Evolutionary conservation across 1,140 invertebrate genomes (phyloP), one percentile per base, ranked within the genome.

Genomic region (Euschistus heros): DNA sequence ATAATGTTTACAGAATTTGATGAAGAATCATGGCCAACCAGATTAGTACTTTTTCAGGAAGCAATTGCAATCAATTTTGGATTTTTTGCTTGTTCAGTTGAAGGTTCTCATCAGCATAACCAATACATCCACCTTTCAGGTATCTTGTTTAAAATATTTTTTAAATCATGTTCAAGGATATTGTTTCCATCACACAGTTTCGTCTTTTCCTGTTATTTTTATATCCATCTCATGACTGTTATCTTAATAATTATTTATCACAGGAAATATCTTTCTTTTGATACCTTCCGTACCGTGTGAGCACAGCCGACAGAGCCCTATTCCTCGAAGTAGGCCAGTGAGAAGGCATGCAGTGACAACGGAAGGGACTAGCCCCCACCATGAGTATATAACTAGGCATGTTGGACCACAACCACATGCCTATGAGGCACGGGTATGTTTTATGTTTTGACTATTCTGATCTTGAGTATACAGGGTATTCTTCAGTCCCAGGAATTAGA

Each of bases 61-160:
- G 81, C 85, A 1, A 92, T 94, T 62, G 77, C 90, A 6, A 79
- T 84, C 14, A 80, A 83, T 66, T 94, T 93, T 78, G 93, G 93
- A 0, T 97, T 96, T 72, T 80, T 95, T 66, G 84, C 85, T 30
- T 90, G 88, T 70, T 77, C 85, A 17, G 76, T 84, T 7, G 84
- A 86, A 62, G 61, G 62, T 18, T 75, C 71, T 18, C 74, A 77
- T 46, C 75, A 76, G 67, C 78, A 80, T 47, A 73, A 75, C 68
- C 84, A 86, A 66, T 97, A 92, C 73, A 87, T 97, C 33, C 94
- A 98, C 75, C 83, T 92, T 46, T 92, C 92, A n/a, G 96, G 94
- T 3, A 57, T 62, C 26, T 20, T 62, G n/a, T 26, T 24, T 66
- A 42, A 42, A 62, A 17, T 30, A 30, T 59, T 65, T 18, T 24